phyloP scores from a whole-genome alignment of 2,797 vertebrate genomes.

The Coracias cyanogaster region DNA sequence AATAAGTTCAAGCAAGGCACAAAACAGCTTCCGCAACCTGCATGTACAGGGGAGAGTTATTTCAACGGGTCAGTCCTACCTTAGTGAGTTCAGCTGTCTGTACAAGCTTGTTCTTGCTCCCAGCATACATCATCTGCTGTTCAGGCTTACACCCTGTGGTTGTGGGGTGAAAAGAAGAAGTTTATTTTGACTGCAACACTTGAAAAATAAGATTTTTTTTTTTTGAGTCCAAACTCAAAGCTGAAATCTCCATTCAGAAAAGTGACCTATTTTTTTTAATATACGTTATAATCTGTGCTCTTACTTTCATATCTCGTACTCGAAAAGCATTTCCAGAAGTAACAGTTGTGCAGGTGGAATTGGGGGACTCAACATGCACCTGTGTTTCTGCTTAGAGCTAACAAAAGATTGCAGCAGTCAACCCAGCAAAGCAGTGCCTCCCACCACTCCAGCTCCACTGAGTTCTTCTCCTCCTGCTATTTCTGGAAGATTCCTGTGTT shows the following conservation, averaged over 20 bases:
- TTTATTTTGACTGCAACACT: not conserved
- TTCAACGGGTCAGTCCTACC: constrained; percentile 75
- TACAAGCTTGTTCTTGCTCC: constrained; percentile 94
- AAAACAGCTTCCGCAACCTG: not conserved
- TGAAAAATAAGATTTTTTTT: not conserved
- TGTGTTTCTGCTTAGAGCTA: not conserved
- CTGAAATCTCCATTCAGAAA: not conserved
- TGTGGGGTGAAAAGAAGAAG: not conserved
- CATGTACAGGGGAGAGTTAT: not conserved
- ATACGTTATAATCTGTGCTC: not conserved
- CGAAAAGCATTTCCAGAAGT: not conserved
- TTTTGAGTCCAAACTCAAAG: not conserved
- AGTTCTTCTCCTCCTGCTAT: not conserved
- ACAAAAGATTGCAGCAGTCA: not conserved
- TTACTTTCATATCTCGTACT: not conserved
- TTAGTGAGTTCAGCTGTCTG: constrained; percentile 92
- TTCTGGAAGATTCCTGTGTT: not conserved
- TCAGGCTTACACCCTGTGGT: constrained; percentile 92
- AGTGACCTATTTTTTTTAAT: not conserved
- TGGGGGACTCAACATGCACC: not conserved
- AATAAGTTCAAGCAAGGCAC: not conserved
- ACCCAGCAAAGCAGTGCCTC: not conserved
- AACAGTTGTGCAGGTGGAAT: not conserved
- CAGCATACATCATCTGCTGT: constrained; percentile 98
- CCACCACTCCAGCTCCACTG: not conserved